Evolutionary conservation across 2,797 vertebrate species (phyloP), one percentile per base, ranked within the genome.

Genomic region (Strix occidentalis): DNA sequence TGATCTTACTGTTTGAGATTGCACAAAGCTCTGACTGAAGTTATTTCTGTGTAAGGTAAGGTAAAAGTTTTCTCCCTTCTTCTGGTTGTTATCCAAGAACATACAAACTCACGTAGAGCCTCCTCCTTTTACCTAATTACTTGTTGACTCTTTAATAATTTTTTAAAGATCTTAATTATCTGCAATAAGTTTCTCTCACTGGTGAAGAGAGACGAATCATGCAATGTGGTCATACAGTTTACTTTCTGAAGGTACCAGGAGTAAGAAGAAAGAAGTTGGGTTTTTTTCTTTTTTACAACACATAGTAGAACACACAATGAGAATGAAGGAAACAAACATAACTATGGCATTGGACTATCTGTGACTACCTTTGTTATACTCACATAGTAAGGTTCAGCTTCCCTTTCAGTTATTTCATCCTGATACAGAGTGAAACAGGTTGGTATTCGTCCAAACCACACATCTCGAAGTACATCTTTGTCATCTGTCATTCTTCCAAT

Each of bases 391-490:
- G 99, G 99, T 77, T 99, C 99, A 37, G 99, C 99, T 97, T 99
- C 99, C 69, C 99, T 98, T 96, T 99, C 99, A 1, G 99, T 99
- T 89, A 99, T 98, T 94, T 99, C 99, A 92, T 99, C 99, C 96
- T 99, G 99, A 97, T 99, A 98, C 53, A 99, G 96, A 3, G 98
- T 99, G 97, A 99, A 99, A 96, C 99, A 99, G 78, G 99, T 98
- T 43, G 99, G 99, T 97, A 99, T 99, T 97, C 99, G 98, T 65
- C 99, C 99, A 95, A 99, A 99, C 99, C 99, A 99, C 57, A 99
- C 99, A 96, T 99, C 99, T 97, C 99, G 99, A 97, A 99, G 97
- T 37, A 99, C 99, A 94, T 99, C 99, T 99, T 99, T 99, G 98
- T 99, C 99, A 99, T 99, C 99, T 99, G 99, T 99, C 99, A 99